Evolutionary conservation across 2,888 invertebrate species (phyloP).

Genomic region (Cerceris rybyensis): DNA sequence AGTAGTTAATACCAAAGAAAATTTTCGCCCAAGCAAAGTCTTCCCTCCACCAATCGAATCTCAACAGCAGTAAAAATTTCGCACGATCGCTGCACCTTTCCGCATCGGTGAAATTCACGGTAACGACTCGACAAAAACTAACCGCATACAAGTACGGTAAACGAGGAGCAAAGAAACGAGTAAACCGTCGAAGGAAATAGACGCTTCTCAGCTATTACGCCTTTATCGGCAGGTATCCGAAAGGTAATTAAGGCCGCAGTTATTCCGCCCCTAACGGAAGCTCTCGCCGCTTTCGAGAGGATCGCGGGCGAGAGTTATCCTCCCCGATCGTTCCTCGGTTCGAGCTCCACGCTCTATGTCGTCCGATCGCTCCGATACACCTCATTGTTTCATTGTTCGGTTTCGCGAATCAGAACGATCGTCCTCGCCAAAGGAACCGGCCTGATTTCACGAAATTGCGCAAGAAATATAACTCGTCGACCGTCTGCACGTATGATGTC

Average conservation of each 20-base stretch:
- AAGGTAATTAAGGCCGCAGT: conserved; percentile 62
- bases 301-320: conserved; percentile 57
- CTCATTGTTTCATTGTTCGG: conserved; percentile 26
- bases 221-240: conserved; percentile 57
- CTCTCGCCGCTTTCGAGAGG: conserved; percentile 51
- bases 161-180: conserved; percentile 5
- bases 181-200: conserved; percentile 39
- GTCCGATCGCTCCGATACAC: conserved; percentile 31
- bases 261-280: conserved; percentile 58
- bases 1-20: too few species aligned
- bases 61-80: too few species aligned
- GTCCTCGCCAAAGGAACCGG: not conserved
- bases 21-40: too few species aligned
- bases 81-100: conserved; percentile 28
- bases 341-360: conserved; percentile 36
- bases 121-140: conserved; percentile 28
- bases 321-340: not conserved
- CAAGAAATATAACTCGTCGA: conserved; percentile 66
- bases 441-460: conserved; percentile 72
- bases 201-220: conserved; percentile 54
- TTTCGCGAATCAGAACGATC: not conserved
- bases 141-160: conserved; percentile 39
- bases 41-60: too few species aligned
- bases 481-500: conserved; percentile 64
- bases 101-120: conserved; percentile 46